These are phyloP conservation scores for Myotis vivesi DNA, from an alignment of 2,797 vertebrate species.

Conservation along the genomic window DNA sequence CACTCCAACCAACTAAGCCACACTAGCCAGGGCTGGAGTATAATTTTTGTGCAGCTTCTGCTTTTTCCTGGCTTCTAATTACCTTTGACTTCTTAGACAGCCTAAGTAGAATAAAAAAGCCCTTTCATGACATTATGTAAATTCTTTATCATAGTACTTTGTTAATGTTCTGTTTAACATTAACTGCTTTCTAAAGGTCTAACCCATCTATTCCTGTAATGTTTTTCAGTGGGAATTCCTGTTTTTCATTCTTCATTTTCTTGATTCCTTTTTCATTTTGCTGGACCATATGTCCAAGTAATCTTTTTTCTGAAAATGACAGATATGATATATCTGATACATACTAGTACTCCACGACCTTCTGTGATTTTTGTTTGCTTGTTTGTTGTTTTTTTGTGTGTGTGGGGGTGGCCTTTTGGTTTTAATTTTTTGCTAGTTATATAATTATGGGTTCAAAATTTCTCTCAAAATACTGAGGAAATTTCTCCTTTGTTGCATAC, in stretches of 20 bases:
- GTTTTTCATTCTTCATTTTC: neutral
- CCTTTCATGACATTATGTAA: neutral
- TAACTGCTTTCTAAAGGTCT: neutral
- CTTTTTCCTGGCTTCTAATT: neutral
- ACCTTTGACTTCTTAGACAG: neutral
- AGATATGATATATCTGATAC: neutral
- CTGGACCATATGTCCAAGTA: neutral
- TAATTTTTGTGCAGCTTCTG: neutral
- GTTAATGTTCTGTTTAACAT: neutral
- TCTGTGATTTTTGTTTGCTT: neutral
- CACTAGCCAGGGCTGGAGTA: neutral
- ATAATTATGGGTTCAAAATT: neutral
- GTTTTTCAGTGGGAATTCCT: neutral
- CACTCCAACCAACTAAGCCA: neutral
- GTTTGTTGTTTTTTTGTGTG: too few species aligned
- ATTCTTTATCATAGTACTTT: neutral
- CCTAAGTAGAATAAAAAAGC: neutral
- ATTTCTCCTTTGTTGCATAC: neutral
- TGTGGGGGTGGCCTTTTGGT: neutral
- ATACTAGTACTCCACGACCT: neutral
- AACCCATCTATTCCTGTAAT: neutral
- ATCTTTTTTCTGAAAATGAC: neutral
- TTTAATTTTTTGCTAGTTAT: neutral
- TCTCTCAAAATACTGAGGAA: neutral
- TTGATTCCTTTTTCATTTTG: neutral